These are phyloP conservation scores for Oreochromis grahami DNA, from an alignment of 2,797 vertebrate genomes.

Conservation along the genomic window DNA sequence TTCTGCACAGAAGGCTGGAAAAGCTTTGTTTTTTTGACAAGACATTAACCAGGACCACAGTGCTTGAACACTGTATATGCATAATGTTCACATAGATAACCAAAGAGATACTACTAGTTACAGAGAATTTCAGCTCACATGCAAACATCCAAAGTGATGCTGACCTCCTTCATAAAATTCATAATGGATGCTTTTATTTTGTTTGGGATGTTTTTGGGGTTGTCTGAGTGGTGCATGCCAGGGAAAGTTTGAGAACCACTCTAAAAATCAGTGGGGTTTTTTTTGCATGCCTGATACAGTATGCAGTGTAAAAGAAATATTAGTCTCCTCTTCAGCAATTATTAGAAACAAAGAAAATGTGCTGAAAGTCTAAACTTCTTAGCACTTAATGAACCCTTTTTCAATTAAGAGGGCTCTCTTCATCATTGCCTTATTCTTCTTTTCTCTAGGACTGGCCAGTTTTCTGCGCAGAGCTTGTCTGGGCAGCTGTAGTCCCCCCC, in stretches of 20 bases:
- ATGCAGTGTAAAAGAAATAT: neutral
- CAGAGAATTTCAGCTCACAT: rapidly evolving
- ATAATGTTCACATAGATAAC: neutral
- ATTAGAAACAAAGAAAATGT: neutral
- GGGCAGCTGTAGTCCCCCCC: neutral
- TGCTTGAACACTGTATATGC: neutral
- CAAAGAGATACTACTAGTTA: neutral
- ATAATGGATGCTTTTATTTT: neutral
- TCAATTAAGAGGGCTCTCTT: neutral
- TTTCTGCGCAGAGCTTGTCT: conserved; percentile 37
- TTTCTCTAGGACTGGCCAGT: conserved; percentile 38
- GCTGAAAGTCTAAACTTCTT: neutral
- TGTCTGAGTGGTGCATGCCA: neutral
- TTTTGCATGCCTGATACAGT: neutral
- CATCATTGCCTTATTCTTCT: neutral
- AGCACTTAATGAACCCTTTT: neutral
- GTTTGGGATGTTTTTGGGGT: neutral
- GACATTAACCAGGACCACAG: neutral
- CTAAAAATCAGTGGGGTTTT: rapidly evolving
- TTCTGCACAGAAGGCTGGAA: neutral
- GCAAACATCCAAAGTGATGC: neutral
- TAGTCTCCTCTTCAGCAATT: no score
- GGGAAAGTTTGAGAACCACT: neutral
- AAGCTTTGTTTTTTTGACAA: neutral
- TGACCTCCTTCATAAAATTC: neutral